These are phyloP conservation scores for Tholera decimalis DNA, from an alignment of 2,888 invertebrate species.

Conservation along the genomic window DNA sequence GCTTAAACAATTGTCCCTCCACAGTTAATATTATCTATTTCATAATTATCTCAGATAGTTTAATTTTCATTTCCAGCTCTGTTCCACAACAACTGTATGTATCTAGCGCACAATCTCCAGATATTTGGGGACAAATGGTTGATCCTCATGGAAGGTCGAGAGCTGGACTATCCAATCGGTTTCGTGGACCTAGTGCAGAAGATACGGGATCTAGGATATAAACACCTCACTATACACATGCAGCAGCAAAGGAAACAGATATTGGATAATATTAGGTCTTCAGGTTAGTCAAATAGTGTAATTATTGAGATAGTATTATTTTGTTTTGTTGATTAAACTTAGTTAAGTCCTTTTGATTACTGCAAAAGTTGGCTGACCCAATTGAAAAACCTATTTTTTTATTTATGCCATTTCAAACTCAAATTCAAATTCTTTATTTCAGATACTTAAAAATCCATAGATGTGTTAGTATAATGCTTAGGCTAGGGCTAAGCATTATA, in stretches of 20 bases:
- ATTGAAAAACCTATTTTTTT: too few species aligned
- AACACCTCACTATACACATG: slow-evolving; percentile 94
- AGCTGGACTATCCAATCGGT: slow-evolving; percentile 91
- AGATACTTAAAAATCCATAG: too few species aligned
- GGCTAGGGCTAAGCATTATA: too few species aligned
- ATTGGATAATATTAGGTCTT: slow-evolving; percentile 94
- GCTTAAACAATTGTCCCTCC: neutral
- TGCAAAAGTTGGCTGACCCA: too few species aligned
- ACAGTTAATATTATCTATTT: neutral
- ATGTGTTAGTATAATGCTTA: too few species aligned
- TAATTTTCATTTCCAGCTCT: slow-evolving; percentile 91
- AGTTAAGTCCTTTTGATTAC: too few species aligned
- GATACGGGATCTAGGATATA: slow-evolving; percentile 93
- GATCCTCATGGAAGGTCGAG: slow-evolving; percentile 90
- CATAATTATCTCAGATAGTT: neutral
- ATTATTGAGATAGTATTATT: too few species aligned
- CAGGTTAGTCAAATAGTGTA: slow-evolving; percentile 88
- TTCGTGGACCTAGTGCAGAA: slow-evolving; percentile 93
- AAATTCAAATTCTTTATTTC: too few species aligned
- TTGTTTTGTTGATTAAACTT: too few species aligned
- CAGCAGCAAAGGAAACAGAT: slow-evolving; percentile 95
- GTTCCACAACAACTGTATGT: slow-evolving; percentile 98
- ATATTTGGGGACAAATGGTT: slow-evolving; percentile 93
- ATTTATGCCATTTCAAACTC: too few species aligned
- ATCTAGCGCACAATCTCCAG: slow-evolving; percentile 94